These are phyloP conservation scores for Panthera uncia DNA, from an alignment of 2,113 vertebrate genomes.

Conservation along the genomic window DNA sequence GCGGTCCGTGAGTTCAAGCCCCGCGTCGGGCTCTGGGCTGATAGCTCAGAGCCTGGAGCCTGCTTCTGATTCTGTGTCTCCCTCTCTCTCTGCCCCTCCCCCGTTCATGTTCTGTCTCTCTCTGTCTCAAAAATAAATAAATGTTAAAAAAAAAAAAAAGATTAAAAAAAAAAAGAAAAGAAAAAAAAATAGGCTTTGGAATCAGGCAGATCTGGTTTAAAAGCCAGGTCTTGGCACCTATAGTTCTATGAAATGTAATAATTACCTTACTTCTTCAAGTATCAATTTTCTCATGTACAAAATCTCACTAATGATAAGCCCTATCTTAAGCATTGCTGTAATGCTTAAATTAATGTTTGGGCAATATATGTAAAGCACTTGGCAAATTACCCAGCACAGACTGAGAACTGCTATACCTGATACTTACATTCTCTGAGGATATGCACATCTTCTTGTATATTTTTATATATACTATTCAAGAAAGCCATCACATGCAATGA, in stretches of 20 bases:
- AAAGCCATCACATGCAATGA: neutral
- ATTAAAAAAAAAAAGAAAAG: too few species aligned
- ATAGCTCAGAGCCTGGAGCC: too few species aligned
- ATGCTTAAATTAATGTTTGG: neutral
- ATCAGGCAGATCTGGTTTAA: neutral
- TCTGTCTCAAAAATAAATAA: too few species aligned
- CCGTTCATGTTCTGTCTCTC: too few species aligned
- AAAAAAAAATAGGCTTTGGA: neutral
- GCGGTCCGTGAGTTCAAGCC: too few species aligned
- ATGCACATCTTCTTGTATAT: neutral
- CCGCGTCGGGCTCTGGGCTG: too few species aligned
- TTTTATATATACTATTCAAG: neutral
- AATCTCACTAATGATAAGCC: neutral
- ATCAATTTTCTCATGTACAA: neutral
- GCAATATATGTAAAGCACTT: neutral
- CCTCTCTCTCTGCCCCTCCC: too few species aligned
- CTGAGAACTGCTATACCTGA: neutral
- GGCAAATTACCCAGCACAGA: neutral
- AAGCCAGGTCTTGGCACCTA: neutral
- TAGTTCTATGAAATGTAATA: neutral
- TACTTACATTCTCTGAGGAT: neutral
- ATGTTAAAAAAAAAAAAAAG: too few species aligned
- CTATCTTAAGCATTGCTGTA: neutral
- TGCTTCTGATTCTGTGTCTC: too few species aligned
- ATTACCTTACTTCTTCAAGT: neutral